Evolutionary conservation across 2,113 vertebrate genomes (phyloP).

Genomic region (Podarcis raffonei): DNA sequence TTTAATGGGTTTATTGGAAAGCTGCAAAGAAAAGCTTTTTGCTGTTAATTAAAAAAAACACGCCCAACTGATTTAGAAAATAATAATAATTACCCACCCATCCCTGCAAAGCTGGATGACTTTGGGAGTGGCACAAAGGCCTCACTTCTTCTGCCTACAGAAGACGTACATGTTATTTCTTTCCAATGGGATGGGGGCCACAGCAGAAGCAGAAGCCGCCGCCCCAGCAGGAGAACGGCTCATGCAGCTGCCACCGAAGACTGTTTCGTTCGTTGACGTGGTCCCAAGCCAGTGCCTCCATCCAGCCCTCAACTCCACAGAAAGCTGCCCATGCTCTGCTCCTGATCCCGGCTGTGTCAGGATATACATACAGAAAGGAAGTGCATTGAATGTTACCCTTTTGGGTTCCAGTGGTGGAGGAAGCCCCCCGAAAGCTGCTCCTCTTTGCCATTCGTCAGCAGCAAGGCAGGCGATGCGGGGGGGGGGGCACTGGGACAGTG

Average conservation of each 20-base stretch:
- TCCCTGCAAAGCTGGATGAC: background rate
- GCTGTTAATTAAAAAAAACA: slow-evolving; percentile 53
- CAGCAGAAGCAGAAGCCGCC: background rate
- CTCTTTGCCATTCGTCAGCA: background rate
- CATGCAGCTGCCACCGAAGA: background rate
- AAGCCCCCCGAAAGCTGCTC: background rate
- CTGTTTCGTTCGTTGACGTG: background rate
- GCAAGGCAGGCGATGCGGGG: background rate
- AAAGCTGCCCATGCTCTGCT: no score
- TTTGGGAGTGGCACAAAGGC: background rate
- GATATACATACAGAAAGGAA: background rate
- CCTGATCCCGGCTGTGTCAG: background rate
- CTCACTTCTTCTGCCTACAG: background rate
- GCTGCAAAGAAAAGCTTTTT: slow-evolving; percentile 59
- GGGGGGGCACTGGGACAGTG: background rate
- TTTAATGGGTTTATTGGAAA: slow-evolving; percentile 70
- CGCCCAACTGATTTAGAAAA: slow-evolving; percentile 26
- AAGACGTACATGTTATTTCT: background rate
- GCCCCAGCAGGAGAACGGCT: background rate
- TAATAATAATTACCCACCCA: no score
- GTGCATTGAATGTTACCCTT: background rate
- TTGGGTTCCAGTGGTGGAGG: background rate
- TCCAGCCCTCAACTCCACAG: no score
- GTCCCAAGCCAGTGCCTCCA: background rate
- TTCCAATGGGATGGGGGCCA: background rate